These are phyloP conservation scores for Clarias laeviceps DNA, from an alignment of 2,797 vertebrate species.

Conservation along the genomic window DNA sequence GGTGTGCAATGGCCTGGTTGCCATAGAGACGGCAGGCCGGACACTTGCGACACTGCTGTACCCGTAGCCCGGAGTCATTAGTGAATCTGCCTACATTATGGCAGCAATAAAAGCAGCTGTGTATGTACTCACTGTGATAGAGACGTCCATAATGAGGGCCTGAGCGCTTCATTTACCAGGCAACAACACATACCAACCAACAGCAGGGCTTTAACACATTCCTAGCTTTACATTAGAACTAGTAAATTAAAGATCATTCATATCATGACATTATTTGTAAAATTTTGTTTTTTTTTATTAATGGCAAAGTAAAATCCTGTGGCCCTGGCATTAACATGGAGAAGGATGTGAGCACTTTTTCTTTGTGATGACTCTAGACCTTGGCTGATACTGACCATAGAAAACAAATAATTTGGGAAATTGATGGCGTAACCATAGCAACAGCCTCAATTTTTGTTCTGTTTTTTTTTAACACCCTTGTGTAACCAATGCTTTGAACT, in stretches of 20 bases:
- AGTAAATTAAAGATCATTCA: neutral
- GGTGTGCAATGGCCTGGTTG: constrained; percentile 47
- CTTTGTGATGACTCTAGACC: neutral
- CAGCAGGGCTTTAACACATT: neutral
- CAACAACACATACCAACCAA: constrained; percentile 4
- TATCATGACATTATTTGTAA: neutral
- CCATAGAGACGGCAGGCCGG: constrained; percentile 51
- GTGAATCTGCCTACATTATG: constrained; percentile 45
- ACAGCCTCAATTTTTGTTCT: constrained; percentile 23
- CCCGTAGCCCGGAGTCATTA: constrained; percentile 53
- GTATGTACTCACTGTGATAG: constrained; percentile 27
- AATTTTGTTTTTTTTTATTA: neutral
- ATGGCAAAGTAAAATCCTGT: neutral
- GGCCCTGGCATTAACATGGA: neutral
- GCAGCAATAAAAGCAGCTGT: constrained; percentile 48
- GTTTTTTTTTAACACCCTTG: constrained; percentile 24
- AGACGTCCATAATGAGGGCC: constrained; percentile 19
- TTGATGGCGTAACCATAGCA: constrained; percentile 50
- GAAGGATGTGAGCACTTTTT: neutral
- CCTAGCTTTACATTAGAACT: neutral
- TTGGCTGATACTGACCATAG: constrained; percentile 31
- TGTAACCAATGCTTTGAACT: constrained; percentile 43
- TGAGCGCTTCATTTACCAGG: constrained; percentile 1
- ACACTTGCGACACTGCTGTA: constrained; percentile 46
- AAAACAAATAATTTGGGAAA: constrained; percentile 37